These are phyloP conservation scores for Haliclona indistincta DNA, from an alignment of 37 sponge, comb jelly and placozoan species.

Conservation along the genomic window DNA sequence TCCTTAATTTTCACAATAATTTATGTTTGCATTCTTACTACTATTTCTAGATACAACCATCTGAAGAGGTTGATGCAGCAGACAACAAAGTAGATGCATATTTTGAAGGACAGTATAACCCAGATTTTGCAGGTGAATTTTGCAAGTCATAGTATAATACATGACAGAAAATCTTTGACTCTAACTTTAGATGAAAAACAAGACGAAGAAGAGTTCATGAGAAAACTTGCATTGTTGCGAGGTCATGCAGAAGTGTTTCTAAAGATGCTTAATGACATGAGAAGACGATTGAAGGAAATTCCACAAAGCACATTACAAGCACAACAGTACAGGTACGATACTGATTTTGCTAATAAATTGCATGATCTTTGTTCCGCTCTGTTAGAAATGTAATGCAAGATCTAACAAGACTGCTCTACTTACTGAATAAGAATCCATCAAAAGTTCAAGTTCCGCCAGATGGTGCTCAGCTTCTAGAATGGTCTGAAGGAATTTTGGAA, in stretches of 20 bases:
- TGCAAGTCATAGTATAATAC: neutral
- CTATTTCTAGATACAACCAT: no score
- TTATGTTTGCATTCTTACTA: neutral
- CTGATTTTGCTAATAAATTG: neutral
- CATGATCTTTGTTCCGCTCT: neutral
- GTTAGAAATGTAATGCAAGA: constrained; percentile 83
- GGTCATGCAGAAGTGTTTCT: constrained; percentile 67
- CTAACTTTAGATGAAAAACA: constrained; percentile 9
- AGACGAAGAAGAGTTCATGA: constrained; percentile 55
- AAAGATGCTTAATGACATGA: constrained; percentile 90
- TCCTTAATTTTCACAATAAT: neutral
- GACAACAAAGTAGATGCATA: no score
- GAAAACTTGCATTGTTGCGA: constrained; percentile 61
- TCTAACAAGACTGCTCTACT: constrained; percentile 83
- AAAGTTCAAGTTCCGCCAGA: constrained; percentile 83
- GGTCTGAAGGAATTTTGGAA: constrained; percentile 80
- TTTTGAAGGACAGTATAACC: no score
- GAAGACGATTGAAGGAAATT: constrained; percentile 76
- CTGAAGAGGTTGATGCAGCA: no score
- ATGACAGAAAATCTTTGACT: neutral
- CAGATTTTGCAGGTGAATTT: neutral
- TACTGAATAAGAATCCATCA: constrained; percentile 84
- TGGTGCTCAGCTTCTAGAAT: constrained; percentile 76
- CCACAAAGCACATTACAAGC: constrained; percentile 61
- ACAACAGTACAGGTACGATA: constrained; percentile 63